Conservation (phyloP, 2,113 vertebrate species). For the Chloroceryle aenea region DNA sequence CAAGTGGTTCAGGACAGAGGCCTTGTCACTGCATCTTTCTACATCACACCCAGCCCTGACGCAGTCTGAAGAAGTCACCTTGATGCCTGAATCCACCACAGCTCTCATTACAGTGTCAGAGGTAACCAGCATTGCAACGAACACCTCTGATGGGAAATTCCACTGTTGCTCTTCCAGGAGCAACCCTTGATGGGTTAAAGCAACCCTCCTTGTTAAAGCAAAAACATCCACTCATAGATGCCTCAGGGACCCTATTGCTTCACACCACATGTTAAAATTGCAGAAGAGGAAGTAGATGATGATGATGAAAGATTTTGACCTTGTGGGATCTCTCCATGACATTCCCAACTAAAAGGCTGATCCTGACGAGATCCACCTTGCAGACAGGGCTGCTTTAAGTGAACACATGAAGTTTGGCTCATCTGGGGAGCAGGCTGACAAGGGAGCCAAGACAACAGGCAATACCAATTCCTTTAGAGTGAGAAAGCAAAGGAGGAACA, state of each 20-base stretch:
- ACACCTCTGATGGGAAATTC: conserved; percentile 35
- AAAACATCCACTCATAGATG: conserved; percentile 10
- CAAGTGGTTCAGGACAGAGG: neutral
- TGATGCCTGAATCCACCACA: neutral
- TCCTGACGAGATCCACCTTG: neutral
- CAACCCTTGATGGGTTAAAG: neutral
- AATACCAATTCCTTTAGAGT: neutral
- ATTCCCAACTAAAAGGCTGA: neutral
- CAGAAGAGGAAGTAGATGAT: conserved; percentile 11
- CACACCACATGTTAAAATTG: neutral
- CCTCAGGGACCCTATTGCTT: conserved; percentile 29
- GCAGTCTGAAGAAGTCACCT: neutral
- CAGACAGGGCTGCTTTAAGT: neutral
- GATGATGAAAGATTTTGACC: neutral
- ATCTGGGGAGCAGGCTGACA: neutral
- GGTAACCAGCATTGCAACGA: neutral
- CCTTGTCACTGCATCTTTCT: neutral
- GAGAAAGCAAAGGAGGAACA: neutral
- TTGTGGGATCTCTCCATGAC: neutral
- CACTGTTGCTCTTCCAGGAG: conserved; percentile 14
- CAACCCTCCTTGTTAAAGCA: neutral
- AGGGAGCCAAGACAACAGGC: neutral
- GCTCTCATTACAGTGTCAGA: neutral
- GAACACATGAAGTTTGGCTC: neutral
- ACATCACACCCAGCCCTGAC: neutral